These are phyloP conservation scores for Seriola dumerili DNA, from an alignment of 2,113 vertebrate genomes.

Conservation along the genomic window DNA sequence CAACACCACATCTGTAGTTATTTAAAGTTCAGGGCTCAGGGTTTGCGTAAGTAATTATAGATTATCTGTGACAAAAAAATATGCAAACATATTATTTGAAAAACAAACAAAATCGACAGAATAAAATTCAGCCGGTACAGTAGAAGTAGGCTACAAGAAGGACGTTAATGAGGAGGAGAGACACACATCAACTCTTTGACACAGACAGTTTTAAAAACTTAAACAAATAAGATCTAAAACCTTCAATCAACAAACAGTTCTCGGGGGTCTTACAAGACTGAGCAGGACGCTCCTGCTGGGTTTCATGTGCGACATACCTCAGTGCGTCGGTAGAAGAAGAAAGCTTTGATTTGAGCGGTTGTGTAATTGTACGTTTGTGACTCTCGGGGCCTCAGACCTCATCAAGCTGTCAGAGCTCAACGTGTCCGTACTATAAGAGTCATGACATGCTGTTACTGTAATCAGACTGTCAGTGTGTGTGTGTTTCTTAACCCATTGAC, in stretches of 20 bases:
- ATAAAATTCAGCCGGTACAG: too few relatives aligned
- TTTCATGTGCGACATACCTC: conserved; percentile 10
- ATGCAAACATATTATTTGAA: not conserved
- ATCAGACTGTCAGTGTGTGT: conserved; percentile 20
- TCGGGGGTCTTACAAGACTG: not conserved
- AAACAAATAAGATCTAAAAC: not conserved
- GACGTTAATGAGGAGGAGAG: too few relatives aligned
- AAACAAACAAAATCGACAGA: not conserved
- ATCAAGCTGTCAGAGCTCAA: conserved; percentile 45
- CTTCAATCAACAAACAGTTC: not conserved
- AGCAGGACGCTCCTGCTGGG: not conserved
- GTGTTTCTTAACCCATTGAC: not conserved
- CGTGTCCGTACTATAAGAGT: conserved; percentile 12
- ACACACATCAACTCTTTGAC: not conserved
- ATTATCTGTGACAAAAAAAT: not conserved
- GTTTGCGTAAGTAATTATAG: not conserved
- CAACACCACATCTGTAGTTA: not conserved
- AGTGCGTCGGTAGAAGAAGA: not conserved
- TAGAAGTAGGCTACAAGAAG: too few relatives aligned
- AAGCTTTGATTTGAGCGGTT: conserved; percentile 13
- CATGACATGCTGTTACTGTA: conserved; percentile 16
- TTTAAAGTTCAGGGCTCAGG: not conserved
- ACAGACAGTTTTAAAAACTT: not conserved
- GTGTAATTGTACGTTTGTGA: conserved; percentile 51
- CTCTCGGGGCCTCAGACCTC: conserved; percentile 25